Conservation (phyloP, 2,113 vertebrate genomes). For the Rana temporaria region DNA sequence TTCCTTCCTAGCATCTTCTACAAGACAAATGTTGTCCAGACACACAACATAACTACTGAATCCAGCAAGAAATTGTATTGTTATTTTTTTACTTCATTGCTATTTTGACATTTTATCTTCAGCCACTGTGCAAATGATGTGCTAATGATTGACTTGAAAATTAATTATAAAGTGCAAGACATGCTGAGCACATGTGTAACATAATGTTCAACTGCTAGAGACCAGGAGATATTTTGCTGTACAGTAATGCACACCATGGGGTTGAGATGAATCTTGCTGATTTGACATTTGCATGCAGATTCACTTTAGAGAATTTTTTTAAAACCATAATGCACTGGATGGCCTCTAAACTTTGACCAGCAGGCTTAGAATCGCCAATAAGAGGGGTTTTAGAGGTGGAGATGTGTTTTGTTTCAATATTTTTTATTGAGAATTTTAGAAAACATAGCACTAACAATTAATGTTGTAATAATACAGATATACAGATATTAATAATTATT, state of each 20-base stretch:
- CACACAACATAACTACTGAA: neutral
- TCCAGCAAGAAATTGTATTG: neutral
- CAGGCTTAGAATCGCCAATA: too few relatives aligned
- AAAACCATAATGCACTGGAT: too few relatives aligned
- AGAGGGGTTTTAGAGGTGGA: neutral
- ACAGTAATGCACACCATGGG: neutral
- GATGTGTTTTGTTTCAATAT: too few relatives aligned
- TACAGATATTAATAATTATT: too few relatives aligned
- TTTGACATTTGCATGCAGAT: too few relatives aligned
- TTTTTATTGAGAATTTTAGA: too few relatives aligned
- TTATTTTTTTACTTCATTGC: neutral
- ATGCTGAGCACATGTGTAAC: neutral
- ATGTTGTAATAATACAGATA: too few relatives aligned
- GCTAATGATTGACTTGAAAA: neutral
- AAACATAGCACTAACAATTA: too few relatives aligned
- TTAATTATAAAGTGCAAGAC: neutral
- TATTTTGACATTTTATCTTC: neutral
- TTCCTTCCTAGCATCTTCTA: neutral
- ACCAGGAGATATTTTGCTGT: neutral
- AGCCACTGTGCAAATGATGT: neutral
- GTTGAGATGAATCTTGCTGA: too few relatives aligned
- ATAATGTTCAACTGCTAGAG: neutral
- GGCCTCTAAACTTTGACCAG: too few relatives aligned
- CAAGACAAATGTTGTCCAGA: neutral
- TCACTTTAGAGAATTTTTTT: too few relatives aligned